These are phyloP conservation scores for Scaptomyza tumidula DNA, from an alignment of 2,888 invertebrate genomes.

Conservation along the genomic window DNA sequence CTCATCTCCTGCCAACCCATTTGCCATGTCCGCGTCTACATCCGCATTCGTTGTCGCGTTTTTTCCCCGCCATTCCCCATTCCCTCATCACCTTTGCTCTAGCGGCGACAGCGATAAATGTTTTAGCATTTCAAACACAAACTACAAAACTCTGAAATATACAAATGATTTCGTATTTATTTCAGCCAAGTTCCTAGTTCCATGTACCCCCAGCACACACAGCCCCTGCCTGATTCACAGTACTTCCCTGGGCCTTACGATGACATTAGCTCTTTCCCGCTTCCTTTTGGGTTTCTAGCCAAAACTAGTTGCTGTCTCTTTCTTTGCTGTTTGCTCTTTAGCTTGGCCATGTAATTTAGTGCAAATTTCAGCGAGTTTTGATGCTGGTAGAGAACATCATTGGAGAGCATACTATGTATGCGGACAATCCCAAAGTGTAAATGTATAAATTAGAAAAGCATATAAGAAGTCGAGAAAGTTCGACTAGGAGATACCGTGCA, in stretches of 20 bases:
- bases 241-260: conserved; percentile 40
- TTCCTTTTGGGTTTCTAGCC: conserved; percentile 3
- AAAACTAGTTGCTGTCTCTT: background rate
- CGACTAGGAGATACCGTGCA: no score
- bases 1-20: conserved; percentile 75
- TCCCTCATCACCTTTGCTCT: conserved; percentile 41
- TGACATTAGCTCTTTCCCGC: conserved; percentile 28
- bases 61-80: background rate
- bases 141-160: conserved; percentile 78
- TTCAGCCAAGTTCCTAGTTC: conserved; percentile 52
- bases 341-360: conserved; percentile 42
- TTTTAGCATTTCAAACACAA: conserved; percentile 79
- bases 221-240: conserved; percentile 22
- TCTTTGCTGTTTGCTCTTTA: conserved; percentile 2
- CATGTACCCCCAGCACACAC: conserved; percentile 32
- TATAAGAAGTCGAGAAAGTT: no score
- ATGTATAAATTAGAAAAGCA: no score
- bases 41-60: conserved; percentile 59
- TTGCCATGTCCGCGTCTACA: conserved; percentile 76
- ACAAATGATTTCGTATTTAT: conserved; percentile 81
- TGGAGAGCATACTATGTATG: no score
- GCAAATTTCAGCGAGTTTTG: conserved; percentile 38
- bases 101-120: conserved; percentile 76
- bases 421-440: no score
- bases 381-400: conserved; percentile 1